phyloP scores from a whole-genome alignment of 92 coral and sea anemone genomes.

The Siderastrea siderea region DNA sequence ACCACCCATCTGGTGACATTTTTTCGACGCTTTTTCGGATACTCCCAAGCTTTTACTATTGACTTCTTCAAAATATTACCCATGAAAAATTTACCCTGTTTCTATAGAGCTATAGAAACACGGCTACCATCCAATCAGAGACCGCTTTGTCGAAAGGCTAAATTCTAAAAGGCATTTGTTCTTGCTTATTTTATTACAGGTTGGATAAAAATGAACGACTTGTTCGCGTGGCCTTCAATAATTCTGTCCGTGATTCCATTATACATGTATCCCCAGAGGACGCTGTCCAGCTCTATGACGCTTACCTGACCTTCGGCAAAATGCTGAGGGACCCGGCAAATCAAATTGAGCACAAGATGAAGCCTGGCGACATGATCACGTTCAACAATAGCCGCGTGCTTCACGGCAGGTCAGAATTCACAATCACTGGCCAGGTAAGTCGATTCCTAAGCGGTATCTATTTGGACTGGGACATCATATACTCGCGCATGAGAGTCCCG shows the following conservation, averaged over 20 bases:
- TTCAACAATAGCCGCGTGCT: constrained; percentile 86
- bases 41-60: no score
- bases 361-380: constrained; percentile 81
- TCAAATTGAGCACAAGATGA: constrained; percentile 77
- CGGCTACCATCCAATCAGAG: no score
- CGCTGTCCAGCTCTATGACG: constrained; percentile 69
- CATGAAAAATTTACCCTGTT: no score
- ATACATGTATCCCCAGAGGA: constrained; percentile 65
- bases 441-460: constrained; percentile 84
- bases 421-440: constrained; percentile 48
- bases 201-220: constrained; percentile 69
- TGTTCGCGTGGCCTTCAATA: constrained; percentile 76
- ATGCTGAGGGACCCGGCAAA: constrained; percentile 82
- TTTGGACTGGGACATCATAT: constrained; percentile 94
- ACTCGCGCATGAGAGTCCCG: constrained; percentile 82
- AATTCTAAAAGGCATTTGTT: neutral
- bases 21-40: no score
- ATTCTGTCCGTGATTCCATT: constrained; percentile 74
- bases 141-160: no score
- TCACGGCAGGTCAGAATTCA: constrained; percentile 88
- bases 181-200: constrained; percentile 40
- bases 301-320: constrained; percentile 69
- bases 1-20: no score
- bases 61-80: no score
- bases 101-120: no score